Evolutionary conservation across 2,797 vertebrate genomes (phyloP).

Genomic region (Pseudomugil gertrudae): DNA sequence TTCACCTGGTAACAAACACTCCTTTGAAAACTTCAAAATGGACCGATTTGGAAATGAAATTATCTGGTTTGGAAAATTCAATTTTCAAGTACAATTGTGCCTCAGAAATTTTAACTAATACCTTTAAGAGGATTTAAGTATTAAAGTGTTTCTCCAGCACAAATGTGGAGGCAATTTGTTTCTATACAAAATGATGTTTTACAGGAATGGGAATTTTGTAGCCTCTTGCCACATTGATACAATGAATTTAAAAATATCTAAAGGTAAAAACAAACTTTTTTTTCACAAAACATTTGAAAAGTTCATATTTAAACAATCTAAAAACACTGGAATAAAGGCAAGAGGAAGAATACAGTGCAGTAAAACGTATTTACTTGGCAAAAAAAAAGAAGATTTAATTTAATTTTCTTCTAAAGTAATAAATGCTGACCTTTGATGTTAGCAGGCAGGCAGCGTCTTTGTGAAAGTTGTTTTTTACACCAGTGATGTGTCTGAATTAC

Average conservation of each 20-base stretch:
- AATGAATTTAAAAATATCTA: constrained; percentile 1
- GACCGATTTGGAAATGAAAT: constrained; percentile 7
- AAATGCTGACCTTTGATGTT: not conserved
- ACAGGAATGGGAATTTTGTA: constrained; percentile 5
- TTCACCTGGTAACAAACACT: constrained; percentile 6
- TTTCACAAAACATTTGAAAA: not conserved
- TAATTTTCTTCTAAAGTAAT: constrained; percentile 7
- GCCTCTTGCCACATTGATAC: not conserved
- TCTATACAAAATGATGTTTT: not conserved
- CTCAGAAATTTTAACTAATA: constrained; percentile 7
- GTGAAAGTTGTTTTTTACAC: constrained; percentile 24
- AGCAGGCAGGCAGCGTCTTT: not conserved
- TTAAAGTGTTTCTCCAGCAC: not conserved
- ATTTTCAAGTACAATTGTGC: constrained; percentile 15
- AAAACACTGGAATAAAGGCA: not conserved
- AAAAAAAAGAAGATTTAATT: not conserved
- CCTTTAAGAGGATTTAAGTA: not conserved
- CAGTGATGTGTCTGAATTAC: not conserved
- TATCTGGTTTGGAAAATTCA: constrained; percentile 18
- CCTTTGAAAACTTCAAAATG: constrained; percentile 6
- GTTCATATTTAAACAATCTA: not conserved
- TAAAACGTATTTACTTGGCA: constrained; percentile 7
- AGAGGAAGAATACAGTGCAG: not conserved
- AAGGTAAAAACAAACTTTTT: not conserved
- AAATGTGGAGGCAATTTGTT: constrained; percentile 1